A percentile compares a stretch with the other conserved stretches of the same genome.
phyloP scores from a whole-genome alignment of 2,797 vertebrate genomes.

The Ceyx erithaca region DNA sequence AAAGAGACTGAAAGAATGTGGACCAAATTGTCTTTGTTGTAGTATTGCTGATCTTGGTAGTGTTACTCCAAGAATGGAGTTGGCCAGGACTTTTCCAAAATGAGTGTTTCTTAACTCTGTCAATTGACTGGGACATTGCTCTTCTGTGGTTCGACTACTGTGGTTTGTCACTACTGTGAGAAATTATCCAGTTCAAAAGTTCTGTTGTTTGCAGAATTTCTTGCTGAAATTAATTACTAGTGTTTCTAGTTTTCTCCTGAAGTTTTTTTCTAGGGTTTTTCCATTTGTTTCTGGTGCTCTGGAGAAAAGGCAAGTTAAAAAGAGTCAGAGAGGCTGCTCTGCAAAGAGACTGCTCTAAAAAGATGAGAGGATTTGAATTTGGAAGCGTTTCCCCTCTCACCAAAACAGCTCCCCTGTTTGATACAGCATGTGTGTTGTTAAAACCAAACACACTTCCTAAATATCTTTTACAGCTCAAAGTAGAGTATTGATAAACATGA shows the following conservation, averaged over 20 bases:
- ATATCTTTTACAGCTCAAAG: neutral
- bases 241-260: constrained; percentile 26
- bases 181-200: constrained; percentile 59
- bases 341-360: neutral
- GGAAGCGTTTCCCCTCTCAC: neutral
- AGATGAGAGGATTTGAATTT: neutral
- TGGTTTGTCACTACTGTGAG: constrained; percentile 68
- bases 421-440: neutral
- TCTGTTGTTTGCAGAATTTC: constrained; percentile 65
- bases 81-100: constrained; percentile 33
- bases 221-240: constrained; percentile 60
- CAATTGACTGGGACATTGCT: constrained; percentile 43
- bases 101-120: constrained; percentile 21
- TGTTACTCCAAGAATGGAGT: neutral
- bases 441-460: neutral
- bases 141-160: constrained; percentile 69
- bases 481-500: neutral
- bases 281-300: constrained; percentile 43
- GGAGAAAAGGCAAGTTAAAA: constrained; percentile 12
- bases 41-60: neutral
- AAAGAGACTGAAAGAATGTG: neutral
- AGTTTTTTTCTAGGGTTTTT: constrained; percentile 63
- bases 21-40: constrained; percentile 7
- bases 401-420: neutral
- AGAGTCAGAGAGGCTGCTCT: neutral